These are phyloP conservation scores for Stictocephala bisonia DNA, from an alignment of 2,888 invertebrate species.

Conservation along the genomic window DNA sequence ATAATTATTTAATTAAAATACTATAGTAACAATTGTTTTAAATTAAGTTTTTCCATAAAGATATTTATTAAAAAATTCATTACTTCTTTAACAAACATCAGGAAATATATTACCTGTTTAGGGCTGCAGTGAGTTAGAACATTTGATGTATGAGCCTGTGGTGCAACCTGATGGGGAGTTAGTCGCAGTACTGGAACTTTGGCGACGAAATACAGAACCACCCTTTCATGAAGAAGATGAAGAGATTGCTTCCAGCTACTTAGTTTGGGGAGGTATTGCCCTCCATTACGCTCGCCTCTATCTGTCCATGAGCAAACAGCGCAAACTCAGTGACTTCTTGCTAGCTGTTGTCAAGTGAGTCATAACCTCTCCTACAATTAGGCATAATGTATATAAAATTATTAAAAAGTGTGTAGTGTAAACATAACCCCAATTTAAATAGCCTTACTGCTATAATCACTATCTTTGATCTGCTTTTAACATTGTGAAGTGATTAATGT, in stretches of 20 bases:
- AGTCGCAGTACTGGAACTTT: slow-evolving; percentile 76
- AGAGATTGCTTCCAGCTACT: slow-evolving; percentile 73
- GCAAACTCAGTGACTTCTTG: slow-evolving; percentile 80
- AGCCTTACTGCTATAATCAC: too few relatives aligned
- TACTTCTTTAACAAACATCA: too few relatives aligned
- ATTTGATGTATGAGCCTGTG: slow-evolving; percentile 73
- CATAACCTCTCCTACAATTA: neutral
- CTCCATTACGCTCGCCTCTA: slow-evolving; percentile 77
- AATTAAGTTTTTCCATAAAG: neutral
- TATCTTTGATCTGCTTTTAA: too few relatives aligned
- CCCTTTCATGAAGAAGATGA: slow-evolving; percentile 76
- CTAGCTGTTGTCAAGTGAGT: slow-evolving; percentile 84
- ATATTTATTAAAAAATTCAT: neutral
- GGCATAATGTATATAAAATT: too few relatives aligned
- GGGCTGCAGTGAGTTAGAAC: slow-evolving; percentile 55
- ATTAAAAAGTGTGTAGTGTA: too few relatives aligned
- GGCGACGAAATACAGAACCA: slow-evolving; percentile 67
- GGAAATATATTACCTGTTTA: too few relatives aligned
- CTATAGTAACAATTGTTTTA: too few relatives aligned
- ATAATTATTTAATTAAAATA: too few relatives aligned
- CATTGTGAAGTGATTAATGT: too few relatives aligned
- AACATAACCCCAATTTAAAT: too few relatives aligned
- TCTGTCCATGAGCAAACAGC: slow-evolving; percentile 76
- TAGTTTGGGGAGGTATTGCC: slow-evolving; percentile 78
- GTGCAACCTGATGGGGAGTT: slow-evolving; percentile 73